Evolutionary conservation across 2,113 vertebrate genomes (phyloP), one percentile per base, ranked within the genome.

Genomic region (Cyphomyrus discorhynchus): DNA sequence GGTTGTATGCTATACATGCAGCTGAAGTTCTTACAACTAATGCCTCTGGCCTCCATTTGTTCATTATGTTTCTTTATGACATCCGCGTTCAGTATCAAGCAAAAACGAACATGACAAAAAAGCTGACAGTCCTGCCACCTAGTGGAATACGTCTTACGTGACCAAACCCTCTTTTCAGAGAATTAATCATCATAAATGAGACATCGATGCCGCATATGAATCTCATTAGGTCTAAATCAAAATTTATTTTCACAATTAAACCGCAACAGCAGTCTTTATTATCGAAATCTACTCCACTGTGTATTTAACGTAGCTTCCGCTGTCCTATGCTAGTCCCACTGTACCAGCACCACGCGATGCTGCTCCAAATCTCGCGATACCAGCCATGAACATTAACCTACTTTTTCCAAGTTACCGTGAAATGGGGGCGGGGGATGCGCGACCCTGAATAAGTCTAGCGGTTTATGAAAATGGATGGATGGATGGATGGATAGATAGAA

Each of bases 301-400:
- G 58, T 9, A 27, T 66, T 27, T 66, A 42, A 42, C 42, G 5
- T 7, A 21, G 1, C 21, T 8, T 46, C 80, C 15, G 17, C 21
- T 46, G 39, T 42, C 74, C 35, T 19, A 7, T 8, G 74, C 4
- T 17, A 39, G 15, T 80, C 35, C 10, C 74, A 6, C 5, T 21
- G 35, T 80, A 80, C 24, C 45, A 49, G 1, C 10, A 47, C 45
- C 17, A 47, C 45, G 45, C n/a, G 7, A 49, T 27, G 46, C 83
- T 49, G 45, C n/a, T 27, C 83, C 46, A 86, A 86, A 47, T 86
- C 83, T 86, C 83, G 46, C 83, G 83, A 86, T 86, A 49, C 4
- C 83, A 49, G 46, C 19, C 15, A 80, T 80, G 35, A 5, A 35
- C 35, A 39, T 80, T 80, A 80, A 80, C 31, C 74, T 80, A 42